phyloP scores from a whole-genome alignment of 2,797 vertebrate genomes.

The Lutjanus argentimaculatus region DNA sequence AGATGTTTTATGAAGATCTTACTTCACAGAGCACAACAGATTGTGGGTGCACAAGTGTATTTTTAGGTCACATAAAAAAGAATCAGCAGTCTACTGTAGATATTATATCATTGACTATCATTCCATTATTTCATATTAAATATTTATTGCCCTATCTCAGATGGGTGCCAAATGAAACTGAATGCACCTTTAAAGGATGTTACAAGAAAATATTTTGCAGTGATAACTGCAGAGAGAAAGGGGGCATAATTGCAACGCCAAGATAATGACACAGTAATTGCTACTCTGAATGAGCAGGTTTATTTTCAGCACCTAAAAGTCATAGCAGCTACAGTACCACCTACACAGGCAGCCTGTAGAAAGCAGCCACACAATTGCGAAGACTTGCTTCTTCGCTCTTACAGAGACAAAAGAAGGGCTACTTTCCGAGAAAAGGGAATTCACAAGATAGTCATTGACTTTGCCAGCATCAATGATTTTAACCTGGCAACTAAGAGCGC shows the following conservation, averaged over 20 bases:
- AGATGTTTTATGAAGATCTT: neutral
- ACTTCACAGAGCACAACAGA: neutral
- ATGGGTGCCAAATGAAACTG: slow-evolving; percentile 23
- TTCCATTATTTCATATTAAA: slow-evolving; percentile 4
- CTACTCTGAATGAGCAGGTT: slow-evolving; percentile 68
- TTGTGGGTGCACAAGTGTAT: neutral
- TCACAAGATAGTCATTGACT: slow-evolving; percentile 69
- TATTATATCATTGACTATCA: neutral
- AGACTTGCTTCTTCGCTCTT: slow-evolving; percentile 33
- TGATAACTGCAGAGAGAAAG: slow-evolving; percentile 51
- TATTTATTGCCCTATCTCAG: slow-evolving; percentile 9
- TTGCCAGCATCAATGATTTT: slow-evolving; percentile 60
- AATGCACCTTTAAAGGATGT: slow-evolving; percentile 34
- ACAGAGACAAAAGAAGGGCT: slow-evolving; percentile 26
- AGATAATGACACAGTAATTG: slow-evolving; percentile 79
- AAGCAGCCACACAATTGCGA: slow-evolving; percentile 44
- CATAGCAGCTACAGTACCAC: slow-evolving; percentile 54
- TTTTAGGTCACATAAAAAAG: slow-evolving; percentile 5
- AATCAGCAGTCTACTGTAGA: neutral
- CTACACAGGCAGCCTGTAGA: slow-evolving; percentile 53
- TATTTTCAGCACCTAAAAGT: slow-evolving; percentile 78
- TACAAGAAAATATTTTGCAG: slow-evolving; percentile 31
- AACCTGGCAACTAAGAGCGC: slow-evolving; percentile 62
- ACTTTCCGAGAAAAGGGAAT: slow-evolving; percentile 38
- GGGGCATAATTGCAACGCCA: slow-evolving; percentile 67